Conservation (phyloP, 2,797 vertebrate species). For the Scolopax bukidnonensis region DNA sequence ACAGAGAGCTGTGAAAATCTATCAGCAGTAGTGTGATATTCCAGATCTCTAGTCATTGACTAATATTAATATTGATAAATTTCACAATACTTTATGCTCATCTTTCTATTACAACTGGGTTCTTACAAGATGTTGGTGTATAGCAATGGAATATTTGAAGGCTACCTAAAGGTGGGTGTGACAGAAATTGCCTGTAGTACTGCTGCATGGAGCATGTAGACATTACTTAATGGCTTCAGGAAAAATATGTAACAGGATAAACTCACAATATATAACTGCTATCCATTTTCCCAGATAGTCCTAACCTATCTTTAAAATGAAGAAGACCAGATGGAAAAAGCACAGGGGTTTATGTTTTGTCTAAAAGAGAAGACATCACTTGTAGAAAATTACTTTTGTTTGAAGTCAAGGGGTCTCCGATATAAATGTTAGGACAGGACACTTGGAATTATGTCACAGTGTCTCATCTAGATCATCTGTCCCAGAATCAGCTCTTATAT, state of each 20-base stretch:
- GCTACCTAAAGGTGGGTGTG: background rate
- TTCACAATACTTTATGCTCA: background rate
- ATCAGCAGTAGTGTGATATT: background rate
- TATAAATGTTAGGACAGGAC: no score
- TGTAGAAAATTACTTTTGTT: no score
- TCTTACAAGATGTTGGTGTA: background rate
- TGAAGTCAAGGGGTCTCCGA: no score
- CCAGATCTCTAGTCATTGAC: background rate
- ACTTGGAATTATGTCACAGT: no score
- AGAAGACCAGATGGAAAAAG: background rate
- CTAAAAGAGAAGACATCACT: background rate
- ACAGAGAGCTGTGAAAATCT: background rate
- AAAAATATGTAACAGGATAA: background rate
- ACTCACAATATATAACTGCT: background rate
- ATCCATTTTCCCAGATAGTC: background rate
- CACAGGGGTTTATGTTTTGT: background rate
- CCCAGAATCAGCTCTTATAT: no score
- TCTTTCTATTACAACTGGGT: background rate
- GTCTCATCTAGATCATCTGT: no score
- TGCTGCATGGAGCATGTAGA: background rate
- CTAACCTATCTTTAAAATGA: background rate
- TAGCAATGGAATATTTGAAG: background rate
- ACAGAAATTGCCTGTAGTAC: background rate
- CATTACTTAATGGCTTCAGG: background rate
- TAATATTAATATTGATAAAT: background rate